Evolutionary conservation across 2,888 invertebrate genomes (phyloP).

Genomic region (Dynastes grantii): DNA sequence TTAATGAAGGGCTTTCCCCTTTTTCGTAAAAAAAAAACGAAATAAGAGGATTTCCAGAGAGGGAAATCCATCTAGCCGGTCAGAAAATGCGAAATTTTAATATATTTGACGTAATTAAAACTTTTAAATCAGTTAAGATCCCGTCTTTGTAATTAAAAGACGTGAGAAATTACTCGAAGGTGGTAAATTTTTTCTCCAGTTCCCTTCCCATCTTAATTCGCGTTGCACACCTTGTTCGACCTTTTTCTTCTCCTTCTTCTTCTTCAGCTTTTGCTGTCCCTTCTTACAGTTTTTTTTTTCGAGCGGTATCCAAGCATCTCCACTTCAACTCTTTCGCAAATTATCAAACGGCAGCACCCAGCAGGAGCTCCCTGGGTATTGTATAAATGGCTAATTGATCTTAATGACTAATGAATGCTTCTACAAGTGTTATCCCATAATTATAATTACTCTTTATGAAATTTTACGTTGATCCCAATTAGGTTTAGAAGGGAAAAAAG

Average conservation of each 20-base stretch:
- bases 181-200: conserved; percentile 21
- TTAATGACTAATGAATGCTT: conserved; percentile 40
- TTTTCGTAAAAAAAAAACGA: neutral
- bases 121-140: conserved; percentile 48
- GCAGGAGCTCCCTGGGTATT: conserved; percentile 3
- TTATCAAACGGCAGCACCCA: conserved; percentile 11
- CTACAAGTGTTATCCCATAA: conserved; percentile 20
- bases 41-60: neutral
- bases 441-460: conserved; percentile 28
- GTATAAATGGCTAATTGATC: conserved; percentile 37
- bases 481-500: neutral
- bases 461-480: neutral
- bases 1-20: neutral
- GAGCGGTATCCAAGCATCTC: too few relatives aligned
- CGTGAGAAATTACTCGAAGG: conserved; percentile 44
- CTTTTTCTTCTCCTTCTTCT: neutral
- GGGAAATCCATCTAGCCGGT: conserved; percentile 9
- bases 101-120: conserved; percentile 49
- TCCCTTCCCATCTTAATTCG: conserved; percentile 1
- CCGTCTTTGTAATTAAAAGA: conserved; percentile 47
- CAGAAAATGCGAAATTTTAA: conserved; percentile 44
- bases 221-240: neutral
- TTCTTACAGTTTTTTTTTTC: too few relatives aligned
- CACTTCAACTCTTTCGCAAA: conserved; percentile 17
- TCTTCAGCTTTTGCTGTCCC: neutral